Evolutionary conservation across 2,113 vertebrate species (phyloP), one percentile per base, ranked within the genome.

Genomic region (Fregetta grallaria): DNA sequence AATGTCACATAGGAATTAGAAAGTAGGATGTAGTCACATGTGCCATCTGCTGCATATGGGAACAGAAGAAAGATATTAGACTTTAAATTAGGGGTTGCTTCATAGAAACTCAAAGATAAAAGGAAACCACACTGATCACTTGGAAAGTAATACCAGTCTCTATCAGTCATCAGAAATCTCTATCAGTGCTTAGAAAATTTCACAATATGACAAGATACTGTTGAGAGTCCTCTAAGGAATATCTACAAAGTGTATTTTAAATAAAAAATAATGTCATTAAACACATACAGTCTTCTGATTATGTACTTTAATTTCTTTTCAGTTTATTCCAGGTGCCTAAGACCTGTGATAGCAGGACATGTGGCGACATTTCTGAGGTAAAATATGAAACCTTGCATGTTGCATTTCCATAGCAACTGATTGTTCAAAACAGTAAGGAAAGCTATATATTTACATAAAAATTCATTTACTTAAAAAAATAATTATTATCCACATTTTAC

Each of bases 1-100:
- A 98, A 98, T 98, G 97, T 94, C 97, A 97, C 97, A 85, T 96
- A 98, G 97, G 98, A 98, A 98, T 98, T 98, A 88, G 67, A 95
- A 97, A 95, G 96, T 97, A 98, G 97, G 97, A 98, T 97, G 97
- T 90, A 94, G 96, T 96, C 55, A 38, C 84, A 75, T 94, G 80
- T 91, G 92, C 97, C 98, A 98, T 98, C 98, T 98, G 98, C 97
- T 97, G 42, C 27, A 16, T 84, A 80, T 75, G 95, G 87, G 85
- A 97, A 94, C 76, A 96, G 97, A 97, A 97, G 93, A 97, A 96
- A 96, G 81, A 97, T 78, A 97, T 96, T 97, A 97, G 97, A 98
- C 80, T 98, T 97, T 97, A 97, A 98, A 97, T 97, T 96, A 97
- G 76, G 27, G 61, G 27, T 92, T 97, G 94, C 90, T 97, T 97